Base-by-base conservation (phyloP, 2,888 invertebrate species). In the Cataglyphis livida region DNA sequence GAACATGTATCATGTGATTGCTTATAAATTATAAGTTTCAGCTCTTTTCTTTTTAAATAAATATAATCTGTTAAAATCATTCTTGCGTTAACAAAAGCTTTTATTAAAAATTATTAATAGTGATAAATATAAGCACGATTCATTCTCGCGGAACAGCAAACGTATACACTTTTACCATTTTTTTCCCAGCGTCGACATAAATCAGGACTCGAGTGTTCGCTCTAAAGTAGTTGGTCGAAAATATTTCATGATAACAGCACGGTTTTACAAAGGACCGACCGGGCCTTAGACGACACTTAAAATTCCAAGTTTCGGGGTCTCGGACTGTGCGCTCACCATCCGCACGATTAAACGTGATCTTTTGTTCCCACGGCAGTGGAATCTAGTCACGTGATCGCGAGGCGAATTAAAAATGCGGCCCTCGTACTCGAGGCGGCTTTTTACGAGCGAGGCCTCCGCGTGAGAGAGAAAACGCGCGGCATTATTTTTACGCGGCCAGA, bases 401-500 rank as follows among this genome's bases (percentile, higher is more conserved):
- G 73, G 7, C 51, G 71, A 83, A 87, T 85, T 85, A 87, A 85
- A 87, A 83, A 87, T 87, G 71, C 87, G 51, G 32, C 28, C 15
- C 82, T 76, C 84, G 84, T 70, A 68, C 82, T 51, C 9, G 41
- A 18, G 10, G 41, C 61, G 79, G 64, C 82, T 85, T 87, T 87
- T 85, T 64, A 81, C 83, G 82, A 82, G 81, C 64, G 48, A 54
- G 51, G n/a, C 1, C 7, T 18, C 18, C 44, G 59, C 66, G 59
- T 48, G 57, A 81, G 57, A 66, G 54, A 25, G 25, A 64, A 62
- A 32, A 62, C 35, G 59, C 57, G 59, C 57, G 71, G 84, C 85
- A 81, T 86, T 87, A 87, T 81, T 86, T 86, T 84, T 86, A 79
- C 88, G 64, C 78, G 79, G 61, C 70, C 85, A 70, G 84, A 82